Evolutionary conservation across 2,113 vertebrate genomes (phyloP), one percentile per base, ranked within the genome.

Genomic region (Mormoops blainvillei): DNA sequence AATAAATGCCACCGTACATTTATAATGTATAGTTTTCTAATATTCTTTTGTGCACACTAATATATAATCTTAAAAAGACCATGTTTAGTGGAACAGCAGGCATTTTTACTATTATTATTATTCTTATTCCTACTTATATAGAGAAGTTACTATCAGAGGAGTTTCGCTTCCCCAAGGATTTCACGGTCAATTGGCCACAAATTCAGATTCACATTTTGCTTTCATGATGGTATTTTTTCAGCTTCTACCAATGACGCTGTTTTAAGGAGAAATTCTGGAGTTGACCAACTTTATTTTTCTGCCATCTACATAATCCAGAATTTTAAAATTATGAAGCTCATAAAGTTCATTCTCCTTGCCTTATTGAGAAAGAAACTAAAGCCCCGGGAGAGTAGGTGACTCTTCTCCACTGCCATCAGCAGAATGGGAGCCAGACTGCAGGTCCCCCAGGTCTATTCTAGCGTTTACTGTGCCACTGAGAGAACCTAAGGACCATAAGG

Each of bases 221-320:
- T 95, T 73, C 45, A 36, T 88, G 28, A 67, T 87, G 85, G n/a
- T 50, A 50, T 54, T 97, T 81, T 91, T 74, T 50, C 65, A 95
- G 78, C 2, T 19, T 95, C 91, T 92, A 93, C 15, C 20, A 97
- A 71, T 92, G 50, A 16, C 3, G 67, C 0, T 54, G 91, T 78
- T 92, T 63, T 52, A 76, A 54, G 52, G 36, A 94, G 80, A 85
- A 98, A 89, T 41, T 80, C 7, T 67, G 18, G 38, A 92, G 22
- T 58, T 7, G 38, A 48, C 67, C 9, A 9, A 78, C 94, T 94
- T 94, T 65, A 74, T 70, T 96, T 86, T 90, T 80, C 43, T 88
- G n/a, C 28, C n/a, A 58, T 67, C 56, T 89, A 70, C 1, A 71
- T 38, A 84, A 50, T 3, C 67, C 2, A 86, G 52, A 87, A 77